These are phyloP conservation scores for Ladona fulva DNA, from an alignment of 1,140 invertebrate genomes.

Conservation along the genomic window DNA sequence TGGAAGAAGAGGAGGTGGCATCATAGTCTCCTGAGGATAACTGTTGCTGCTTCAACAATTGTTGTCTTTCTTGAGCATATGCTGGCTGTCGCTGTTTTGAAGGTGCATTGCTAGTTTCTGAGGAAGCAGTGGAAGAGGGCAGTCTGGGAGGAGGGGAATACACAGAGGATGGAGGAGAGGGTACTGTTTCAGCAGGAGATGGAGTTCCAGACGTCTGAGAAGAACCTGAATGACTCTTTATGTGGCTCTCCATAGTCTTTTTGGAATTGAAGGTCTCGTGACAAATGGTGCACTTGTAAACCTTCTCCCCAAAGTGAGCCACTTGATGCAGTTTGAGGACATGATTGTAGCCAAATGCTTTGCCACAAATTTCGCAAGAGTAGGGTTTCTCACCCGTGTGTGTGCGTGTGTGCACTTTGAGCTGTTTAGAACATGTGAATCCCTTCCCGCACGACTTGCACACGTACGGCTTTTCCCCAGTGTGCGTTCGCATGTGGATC, in stretches of 20 bases:
- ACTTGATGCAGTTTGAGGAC: conserved; percentile 80
- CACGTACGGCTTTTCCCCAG: conserved; percentile 84
- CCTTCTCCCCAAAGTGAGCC: conserved; percentile 84
- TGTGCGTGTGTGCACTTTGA: conserved; percentile 77
- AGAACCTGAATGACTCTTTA: conserved; percentile 65
- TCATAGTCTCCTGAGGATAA: conserved; percentile 12
- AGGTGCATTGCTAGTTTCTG: background rate
- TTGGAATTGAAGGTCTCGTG: conserved; percentile 81
- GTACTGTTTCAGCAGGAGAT: conserved; percentile 21
- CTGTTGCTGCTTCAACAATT: background rate
- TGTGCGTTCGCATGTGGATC: conserved; percentile 79
- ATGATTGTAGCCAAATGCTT: conserved; percentile 81
- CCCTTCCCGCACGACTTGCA: conserved; percentile 79
- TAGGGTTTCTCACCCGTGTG: conserved; percentile 76
- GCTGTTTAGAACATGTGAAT: conserved; percentile 82
- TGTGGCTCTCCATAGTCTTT: conserved; percentile 80
- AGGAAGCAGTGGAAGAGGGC: conserved; percentile 9
- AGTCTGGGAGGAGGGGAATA: background rate
- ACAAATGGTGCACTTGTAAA: conserved; percentile 85
- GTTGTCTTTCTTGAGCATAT: background rate
- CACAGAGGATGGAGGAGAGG: background rate
- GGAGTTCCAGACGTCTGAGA: conserved; percentile 19
- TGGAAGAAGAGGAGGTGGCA: conserved; percentile 26
- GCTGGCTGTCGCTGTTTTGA: background rate
- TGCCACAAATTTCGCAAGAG: conserved; percentile 65